A percentile compares a stretch with the other conserved stretches of the same genome.
phyloP scores from a whole-genome alignment of 2,113 vertebrate genomes.

The Rutilus rutilus region DNA sequence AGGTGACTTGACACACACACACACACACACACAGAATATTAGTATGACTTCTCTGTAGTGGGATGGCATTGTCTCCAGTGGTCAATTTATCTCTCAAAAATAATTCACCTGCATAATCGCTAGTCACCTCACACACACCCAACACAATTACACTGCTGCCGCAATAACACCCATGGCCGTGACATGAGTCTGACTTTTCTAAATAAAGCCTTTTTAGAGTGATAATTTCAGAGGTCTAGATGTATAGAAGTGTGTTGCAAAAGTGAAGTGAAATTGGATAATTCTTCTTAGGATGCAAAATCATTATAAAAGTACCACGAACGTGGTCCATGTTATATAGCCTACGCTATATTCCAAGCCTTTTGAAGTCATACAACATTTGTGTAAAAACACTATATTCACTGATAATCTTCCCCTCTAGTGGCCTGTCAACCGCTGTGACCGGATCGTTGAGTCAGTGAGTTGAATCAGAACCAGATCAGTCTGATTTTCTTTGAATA shows the following conservation, averaged over 20 bases:
- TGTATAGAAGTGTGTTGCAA: neutral
- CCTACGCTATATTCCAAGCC: neutral
- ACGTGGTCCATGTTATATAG: neutral
- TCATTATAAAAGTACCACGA: neutral
- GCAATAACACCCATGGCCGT: neutral
- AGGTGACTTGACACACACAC: no score
- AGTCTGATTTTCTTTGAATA: no score
- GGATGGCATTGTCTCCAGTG: neutral
- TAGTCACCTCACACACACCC: neutral
- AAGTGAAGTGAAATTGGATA: neutral
- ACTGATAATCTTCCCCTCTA: neutral
- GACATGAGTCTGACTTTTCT: neutral
- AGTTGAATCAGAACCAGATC: no score
- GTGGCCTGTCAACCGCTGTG: no score
- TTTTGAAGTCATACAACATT: neutral
- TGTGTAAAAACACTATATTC: neutral
- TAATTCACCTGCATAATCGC: neutral
- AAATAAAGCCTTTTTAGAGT: neutral
- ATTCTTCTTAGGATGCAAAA: neutral
- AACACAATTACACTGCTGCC: neutral
- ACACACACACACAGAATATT: neutral
- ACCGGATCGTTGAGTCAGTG: no score
- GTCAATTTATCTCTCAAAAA: neutral
- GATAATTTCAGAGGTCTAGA: neutral
- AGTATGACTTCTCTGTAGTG: neutral